Base-by-base conservation (phyloP, 2,113 vertebrate species). In the Phalacrocorax brasilianus region DNA sequence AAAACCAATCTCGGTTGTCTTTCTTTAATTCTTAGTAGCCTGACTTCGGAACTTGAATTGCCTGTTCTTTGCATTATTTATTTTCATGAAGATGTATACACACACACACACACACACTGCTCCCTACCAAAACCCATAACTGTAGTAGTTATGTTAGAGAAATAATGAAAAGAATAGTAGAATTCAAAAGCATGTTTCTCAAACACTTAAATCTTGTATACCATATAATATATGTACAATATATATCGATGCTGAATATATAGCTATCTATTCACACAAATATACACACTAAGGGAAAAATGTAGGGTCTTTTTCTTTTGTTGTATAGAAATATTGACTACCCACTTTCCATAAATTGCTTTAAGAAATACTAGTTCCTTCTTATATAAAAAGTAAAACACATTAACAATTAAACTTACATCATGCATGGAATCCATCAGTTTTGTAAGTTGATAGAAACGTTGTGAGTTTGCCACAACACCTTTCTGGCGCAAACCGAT, bases 361-460 rank as follows among this genome's bases (percentile, higher is more conserved):
- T 68, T 40, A 93, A 65, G 38, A 40, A 77, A 78, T 19, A 47
- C 5, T 47, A 68, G 8, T 53, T 88, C 30, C 55, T 76, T 78
- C 61, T 85, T 38, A 40, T 7, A 24, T 19, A 38, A 90, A 76
- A 77, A 55, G 9, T 5, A 53, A 59, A 78, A 17, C 5, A 27
- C 15, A 42, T 26, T 42, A 62, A 49, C 23, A 61, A 86, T 67
- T 58, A 77, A 82, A 97, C 98, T 97, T 98, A 99, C 99, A 95
- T 99, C 99, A 58, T 99, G 99, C 98, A 99, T 99, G 95, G 98
- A 97, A 87, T 99, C 99, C 97, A 99, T 99, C 62, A 99, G 97
- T 86, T 99, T 99, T 86, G 99, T 99, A 47, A 99, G 99, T 3
- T 99, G 99, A 96, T 99, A 99, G 98, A 99, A 99, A 27, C 99